Conservation (phyloP, 2,888 invertebrate species). For the Apocheima hispidaria region DNA sequence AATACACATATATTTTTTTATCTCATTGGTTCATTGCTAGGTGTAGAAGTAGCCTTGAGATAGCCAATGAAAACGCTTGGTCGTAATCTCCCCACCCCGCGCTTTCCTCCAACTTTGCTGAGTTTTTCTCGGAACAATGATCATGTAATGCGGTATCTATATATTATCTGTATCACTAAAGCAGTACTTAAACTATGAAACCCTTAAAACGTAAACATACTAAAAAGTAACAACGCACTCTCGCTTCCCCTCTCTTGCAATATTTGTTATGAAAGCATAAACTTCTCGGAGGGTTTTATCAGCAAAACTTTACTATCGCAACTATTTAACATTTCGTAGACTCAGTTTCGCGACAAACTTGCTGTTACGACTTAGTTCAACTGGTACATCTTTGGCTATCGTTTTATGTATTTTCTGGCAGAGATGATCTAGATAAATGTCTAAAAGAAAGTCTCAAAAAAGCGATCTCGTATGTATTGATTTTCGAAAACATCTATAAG, state of each 20-base stretch:
- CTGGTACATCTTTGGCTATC: too few species aligned
- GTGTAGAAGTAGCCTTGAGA: too few species aligned
- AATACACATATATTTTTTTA: too few species aligned
- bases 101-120: too few species aligned
- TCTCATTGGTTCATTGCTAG: too few species aligned
- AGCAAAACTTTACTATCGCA: constrained; percentile 53
- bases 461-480: too few species aligned
- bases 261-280: constrained; percentile 38
- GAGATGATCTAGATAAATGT: not conserved
- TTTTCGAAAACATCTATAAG: too few species aligned
- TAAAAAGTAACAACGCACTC: constrained; percentile 22
- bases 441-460: not conserved
- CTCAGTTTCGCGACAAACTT: constrained; percentile 47
- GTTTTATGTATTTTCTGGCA: not conserved
- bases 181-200: not conserved
- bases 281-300: constrained; percentile 51
- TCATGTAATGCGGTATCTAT: not conserved
- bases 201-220: constrained; percentile 12
- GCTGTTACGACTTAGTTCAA: constrained; percentile 40
- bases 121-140: too few species aligned
- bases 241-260: constrained; percentile 32
- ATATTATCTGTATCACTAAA: not conserved
- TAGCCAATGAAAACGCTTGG: too few species aligned
- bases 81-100: too few species aligned
- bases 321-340: constrained; percentile 58